Evolutionary conservation across 1,140 invertebrate species (phyloP), one percentile per base, ranked within the genome.

Genomic region (Philopotamus ludificatus): DNA sequence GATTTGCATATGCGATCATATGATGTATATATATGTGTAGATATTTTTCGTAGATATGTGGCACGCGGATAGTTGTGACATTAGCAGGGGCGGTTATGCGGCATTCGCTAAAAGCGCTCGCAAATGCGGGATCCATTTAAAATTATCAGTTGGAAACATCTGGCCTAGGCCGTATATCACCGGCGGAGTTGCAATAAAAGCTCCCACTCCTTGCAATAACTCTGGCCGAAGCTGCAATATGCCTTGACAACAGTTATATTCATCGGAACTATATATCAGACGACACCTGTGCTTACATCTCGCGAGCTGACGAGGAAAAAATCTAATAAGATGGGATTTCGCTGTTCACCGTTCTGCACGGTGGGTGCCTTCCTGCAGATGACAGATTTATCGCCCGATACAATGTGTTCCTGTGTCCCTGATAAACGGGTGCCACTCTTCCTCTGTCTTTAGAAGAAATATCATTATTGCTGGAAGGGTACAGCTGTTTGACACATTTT

Each of bases 251-350:
- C 55, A 64, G 57, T 68, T 68, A 58, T 68, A 68, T 68, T 68
- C 66, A 68, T 68, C 66, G 61, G 51, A 26, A 49, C 61, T 57
- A 64, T 68, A 68, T 68, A 64, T 68, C 66, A 63, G 54, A 63
- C 49, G 55, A 60, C 66, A 68, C 66, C 66, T 68, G 66, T 41
- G 54, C 66, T 41, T 42, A 62, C 54, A 64, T 50, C 53, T 54
- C 44, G 20, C 18, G 18, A 47, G 18, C 26, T 23, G 18, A 57
- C 44, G 42, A 39, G 44, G 34, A 68, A 68, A 68, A 68, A 68
- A 68, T 68, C 66, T 68, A 63, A 68, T 68, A 68, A 68, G 61
- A 61, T 61, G 58, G 41, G 54, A 39, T 41, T 45, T 26, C 45
- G 25, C 58, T 59, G 26, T 64, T 63, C 53, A 63, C 47, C 58